Evolutionary conservation across 92 coral and sea anemone species (phyloP), one percentile per base, ranked within the genome.

Genomic region (Palythoa grandiflora): DNA sequence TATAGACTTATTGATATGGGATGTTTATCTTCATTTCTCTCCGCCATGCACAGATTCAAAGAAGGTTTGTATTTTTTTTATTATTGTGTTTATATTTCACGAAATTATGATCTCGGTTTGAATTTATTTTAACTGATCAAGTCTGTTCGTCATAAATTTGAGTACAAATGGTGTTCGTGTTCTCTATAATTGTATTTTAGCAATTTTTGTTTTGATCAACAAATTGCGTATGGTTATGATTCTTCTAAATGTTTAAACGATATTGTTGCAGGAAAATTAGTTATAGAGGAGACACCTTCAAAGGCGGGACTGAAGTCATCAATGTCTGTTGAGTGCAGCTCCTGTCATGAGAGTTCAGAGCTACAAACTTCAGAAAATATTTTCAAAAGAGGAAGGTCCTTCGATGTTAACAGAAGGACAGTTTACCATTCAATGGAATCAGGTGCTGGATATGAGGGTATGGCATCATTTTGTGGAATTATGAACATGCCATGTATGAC

Each of bases 401-500:
- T 79, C 20, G 85, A 79, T 54, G 76, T 79, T 60, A 79, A 79
- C 68, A 79, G 85, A 79, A 51, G 83, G 28, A 52, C 54, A 55
- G 83, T 77, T 20, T 77, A 79, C 70, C 85, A 79, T 79, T 50
- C 85, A 60, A 60, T 53, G 85, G 85, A 79, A 54, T 19, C 85
- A 20, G 85, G 85, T 2, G 76, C 40, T 79, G 85, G 79, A 15
- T 75, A 75, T 75, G 79, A 75, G 35, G 51, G 70, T 4, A 7
- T 79, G 48, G 48, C 84, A 16, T 53, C 84, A 3, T 79, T 55
- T 21, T 79, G 47, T 11, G 13, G 71, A 1, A 53, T 53, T 16
- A 79, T 79, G 84, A 79, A 78, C 70, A 78, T 78, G 83, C 83
- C 83, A 78, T 78, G 66, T n/a, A 78, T 78, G 70, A 57, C 13